Percentiles rank a stretch among this genome's conserved stretches.
Evolutionary conservation across 2,797 vertebrate genomes (phyloP).

Genomic region (Smutsia temminckii): DNA sequence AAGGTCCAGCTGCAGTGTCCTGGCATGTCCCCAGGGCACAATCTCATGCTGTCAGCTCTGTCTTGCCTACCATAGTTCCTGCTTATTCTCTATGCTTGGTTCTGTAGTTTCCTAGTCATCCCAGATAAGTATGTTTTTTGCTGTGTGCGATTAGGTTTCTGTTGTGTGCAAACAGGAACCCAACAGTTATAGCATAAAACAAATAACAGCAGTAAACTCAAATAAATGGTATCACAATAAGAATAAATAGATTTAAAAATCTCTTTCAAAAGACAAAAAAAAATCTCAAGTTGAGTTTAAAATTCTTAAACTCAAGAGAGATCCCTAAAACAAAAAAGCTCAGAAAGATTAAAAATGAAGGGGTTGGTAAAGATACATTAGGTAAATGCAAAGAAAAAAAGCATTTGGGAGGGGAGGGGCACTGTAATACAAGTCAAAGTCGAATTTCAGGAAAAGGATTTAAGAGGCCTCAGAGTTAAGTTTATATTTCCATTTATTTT

Average conservation of each 20-base stretch:
- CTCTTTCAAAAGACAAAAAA: background rate
- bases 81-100: background rate
- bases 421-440: background rate
- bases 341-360: background rate
- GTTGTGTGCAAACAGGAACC: background rate
- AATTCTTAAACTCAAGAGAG: background rate
- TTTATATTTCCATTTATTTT: background rate
- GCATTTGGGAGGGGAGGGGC: background rate
- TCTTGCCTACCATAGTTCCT: background rate
- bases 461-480: background rate
- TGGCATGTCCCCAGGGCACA: fast-evolving
- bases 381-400: background rate
- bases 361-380: background rate
- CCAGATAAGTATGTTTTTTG: background rate
- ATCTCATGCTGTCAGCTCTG: background rate
- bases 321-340: background rate
- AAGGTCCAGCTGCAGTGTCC: background rate
- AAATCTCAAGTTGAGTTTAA: background rate
- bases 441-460: background rate
- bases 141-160: background rate
- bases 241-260: background rate
- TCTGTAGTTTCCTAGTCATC: background rate
- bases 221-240: background rate
- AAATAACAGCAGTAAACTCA: background rate
- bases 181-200: background rate